Percentiles rank a stretch among this genome's conserved stretches.
Evolutionary conservation across 2,888 invertebrate genomes (phyloP).

Genomic region (Drosophila anomalata): DNA sequence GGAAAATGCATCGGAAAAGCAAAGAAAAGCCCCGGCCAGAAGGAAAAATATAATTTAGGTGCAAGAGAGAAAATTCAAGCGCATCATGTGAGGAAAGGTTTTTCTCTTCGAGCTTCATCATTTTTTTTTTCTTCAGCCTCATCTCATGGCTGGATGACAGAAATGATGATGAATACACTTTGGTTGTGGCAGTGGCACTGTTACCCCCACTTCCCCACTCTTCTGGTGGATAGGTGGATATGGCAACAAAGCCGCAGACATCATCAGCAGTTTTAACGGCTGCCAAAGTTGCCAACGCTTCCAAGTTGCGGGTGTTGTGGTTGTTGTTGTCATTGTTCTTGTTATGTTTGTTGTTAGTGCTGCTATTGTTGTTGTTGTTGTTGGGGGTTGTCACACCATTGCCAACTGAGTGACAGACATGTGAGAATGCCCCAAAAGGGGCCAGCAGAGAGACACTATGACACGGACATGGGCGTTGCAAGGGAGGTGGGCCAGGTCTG

Average conservation of each 20-base stretch:
- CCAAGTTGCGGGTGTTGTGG: conserved; percentile 20
- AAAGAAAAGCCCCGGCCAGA: conserved; percentile 15
- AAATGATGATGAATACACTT: conserved; percentile 75
- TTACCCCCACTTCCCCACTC: conserved; percentile 1
- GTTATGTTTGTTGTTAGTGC: conserved; percentile 8
- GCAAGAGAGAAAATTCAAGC: conserved; percentile 72
- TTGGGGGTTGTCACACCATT: conserved; percentile 14
- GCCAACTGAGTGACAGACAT: conserved; percentile 28
- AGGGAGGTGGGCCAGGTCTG: background rate
- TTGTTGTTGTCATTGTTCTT: conserved; percentile 18
- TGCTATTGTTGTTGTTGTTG: background rate
- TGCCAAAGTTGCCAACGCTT: conserved; percentile 51
- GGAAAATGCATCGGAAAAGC: conserved; percentile 19
- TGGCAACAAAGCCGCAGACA: conserved; percentile 59
- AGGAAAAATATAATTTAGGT: conserved; percentile 69
- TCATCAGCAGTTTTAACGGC: conserved; percentile 67
- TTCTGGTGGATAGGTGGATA: conserved; percentile 27
- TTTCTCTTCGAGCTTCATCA: conserved; percentile 2
- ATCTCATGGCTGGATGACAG: conserved; percentile 57
- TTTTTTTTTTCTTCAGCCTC: conserved; percentile 12
- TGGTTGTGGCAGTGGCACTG: conserved; percentile 57
- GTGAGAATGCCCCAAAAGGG: conserved; percentile 35
- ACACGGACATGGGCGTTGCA: background rate
- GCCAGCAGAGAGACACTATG: conserved; percentile 5
- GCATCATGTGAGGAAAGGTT: conserved; percentile 43